Percentiles rank a stretch among this genome's conserved stretches.
phyloP scores from a whole-genome alignment of 2,888 invertebrate species.

The Habrosyne pyritoides region DNA sequence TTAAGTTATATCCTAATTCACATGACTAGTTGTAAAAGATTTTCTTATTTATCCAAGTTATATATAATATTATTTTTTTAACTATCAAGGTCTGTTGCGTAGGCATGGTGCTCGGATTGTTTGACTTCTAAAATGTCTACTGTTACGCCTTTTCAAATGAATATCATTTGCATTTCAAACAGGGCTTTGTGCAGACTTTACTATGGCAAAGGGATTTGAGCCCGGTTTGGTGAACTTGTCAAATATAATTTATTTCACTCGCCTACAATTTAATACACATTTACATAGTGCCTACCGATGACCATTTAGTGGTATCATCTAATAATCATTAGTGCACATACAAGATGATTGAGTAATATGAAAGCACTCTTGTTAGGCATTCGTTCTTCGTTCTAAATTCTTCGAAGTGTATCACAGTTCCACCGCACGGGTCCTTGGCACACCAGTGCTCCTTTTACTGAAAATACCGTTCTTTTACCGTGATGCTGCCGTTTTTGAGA shows the following conservation, averaged over 20 bases:
- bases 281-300: not conserved
- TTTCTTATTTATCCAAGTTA: too few relatives aligned
- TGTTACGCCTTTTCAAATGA: not conserved
- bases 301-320: not conserved
- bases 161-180: not conserved
- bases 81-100: not conserved
- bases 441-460: too few relatives aligned
- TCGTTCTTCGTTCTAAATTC: too few relatives aligned
- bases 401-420: too few relatives aligned
- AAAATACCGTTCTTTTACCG: too few relatives aligned
- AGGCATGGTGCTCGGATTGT: not conserved
- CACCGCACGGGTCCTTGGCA: too few relatives aligned
- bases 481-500: too few relatives aligned
- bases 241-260: not conserved
- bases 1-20: too few relatives aligned
- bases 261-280: too few relatives aligned
- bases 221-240: not conserved
- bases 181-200: not conserved
- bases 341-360: too few relatives aligned
- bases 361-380: too few relatives aligned
- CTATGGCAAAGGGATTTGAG: not conserved
- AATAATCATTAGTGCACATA: not conserved
- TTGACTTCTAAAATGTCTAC: not conserved
- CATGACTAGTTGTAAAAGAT: too few relatives aligned
- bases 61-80: not conserved